Evolutionary conservation across 1,140 invertebrate genomes (phyloP).

Genomic region (Plutomurus gul): DNA sequence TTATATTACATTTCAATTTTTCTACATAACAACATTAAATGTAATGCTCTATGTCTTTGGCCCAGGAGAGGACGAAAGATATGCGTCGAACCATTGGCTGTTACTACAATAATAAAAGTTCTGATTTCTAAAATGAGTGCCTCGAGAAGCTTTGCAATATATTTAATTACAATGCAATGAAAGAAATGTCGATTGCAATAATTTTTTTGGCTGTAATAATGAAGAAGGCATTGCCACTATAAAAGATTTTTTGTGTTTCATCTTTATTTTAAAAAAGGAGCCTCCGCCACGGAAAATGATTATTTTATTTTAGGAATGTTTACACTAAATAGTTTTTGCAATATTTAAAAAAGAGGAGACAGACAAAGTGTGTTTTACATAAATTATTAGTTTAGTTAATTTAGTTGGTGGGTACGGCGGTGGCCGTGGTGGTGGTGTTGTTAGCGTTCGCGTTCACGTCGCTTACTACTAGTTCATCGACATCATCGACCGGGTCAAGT

Average conservation of each 20-base stretch:
- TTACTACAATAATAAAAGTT: too few species aligned
- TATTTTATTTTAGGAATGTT: slow-evolving; percentile 36
- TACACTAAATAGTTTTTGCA: slow-evolving; percentile 38
- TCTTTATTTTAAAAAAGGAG: slow-evolving; percentile 28
- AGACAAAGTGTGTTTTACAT: not conserved
- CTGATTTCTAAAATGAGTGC: too few species aligned
- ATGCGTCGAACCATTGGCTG: too few species aligned
- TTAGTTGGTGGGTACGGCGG: not conserved
- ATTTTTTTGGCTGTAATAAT: too few species aligned
- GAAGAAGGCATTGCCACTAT: too few species aligned
- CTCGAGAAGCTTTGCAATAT: too few species aligned
- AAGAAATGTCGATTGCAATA: too few species aligned
- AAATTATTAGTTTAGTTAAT: not conserved
- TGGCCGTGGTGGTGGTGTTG: not conserved
- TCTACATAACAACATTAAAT: too few species aligned
- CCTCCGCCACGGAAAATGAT: slow-evolving; percentile 30
- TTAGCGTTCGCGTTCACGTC: not conserved
- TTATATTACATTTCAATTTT: too few species aligned
- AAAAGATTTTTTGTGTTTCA: not conserved
- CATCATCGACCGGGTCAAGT: not conserved
- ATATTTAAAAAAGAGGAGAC: slow-evolving; percentile 30
- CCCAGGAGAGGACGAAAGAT: too few species aligned
- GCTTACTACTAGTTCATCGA: not conserved
- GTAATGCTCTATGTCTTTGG: too few species aligned
- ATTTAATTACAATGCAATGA: too few species aligned